These are phyloP conservation scores for Pituophis catenifer DNA, from an alignment of 2,113 vertebrate genomes.

Conservation along the genomic window DNA sequence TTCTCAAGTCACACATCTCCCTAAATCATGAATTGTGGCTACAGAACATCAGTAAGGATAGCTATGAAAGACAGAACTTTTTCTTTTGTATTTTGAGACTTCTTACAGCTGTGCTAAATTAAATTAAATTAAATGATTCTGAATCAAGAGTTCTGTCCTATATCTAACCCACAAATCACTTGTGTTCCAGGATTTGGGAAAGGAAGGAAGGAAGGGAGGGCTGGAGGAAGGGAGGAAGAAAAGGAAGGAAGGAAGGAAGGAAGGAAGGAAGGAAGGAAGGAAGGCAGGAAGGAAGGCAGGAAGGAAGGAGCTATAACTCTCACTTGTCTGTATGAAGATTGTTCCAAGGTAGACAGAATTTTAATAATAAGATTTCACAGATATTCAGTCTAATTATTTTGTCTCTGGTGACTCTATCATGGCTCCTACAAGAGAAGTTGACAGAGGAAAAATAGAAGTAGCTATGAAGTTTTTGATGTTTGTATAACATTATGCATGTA, in stretches of 20 bases:
- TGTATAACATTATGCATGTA: constrained; percentile 49
- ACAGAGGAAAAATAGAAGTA: constrained; percentile 55
- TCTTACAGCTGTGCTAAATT: background rate
- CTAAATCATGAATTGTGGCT: background rate
- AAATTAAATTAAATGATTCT: background rate
- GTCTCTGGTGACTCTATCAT: constrained; percentile 57
- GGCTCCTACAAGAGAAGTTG: constrained; percentile 55
- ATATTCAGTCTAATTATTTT: constrained; percentile 58
- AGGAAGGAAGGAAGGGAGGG: background rate
- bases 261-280: background rate
- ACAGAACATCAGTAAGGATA: background rate
- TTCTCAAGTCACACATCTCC: background rate
- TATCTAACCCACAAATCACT: background rate
- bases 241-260: background rate
- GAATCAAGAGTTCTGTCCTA: background rate
- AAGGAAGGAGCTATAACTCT: background rate
- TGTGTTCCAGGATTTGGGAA: background rate
- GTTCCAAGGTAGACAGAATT: constrained; percentile 41
- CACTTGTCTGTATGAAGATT: constrained; percentile 49
- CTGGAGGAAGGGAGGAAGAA: background rate
- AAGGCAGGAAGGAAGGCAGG: background rate
- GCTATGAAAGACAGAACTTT: background rate
- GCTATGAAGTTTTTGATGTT: constrained; percentile 64
- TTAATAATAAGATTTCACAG: constrained; percentile 46
- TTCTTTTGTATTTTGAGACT: background rate